phyloP scores from a whole-genome alignment of 2,888 invertebrate genomes.

The Geotrupes spiniger region DNA sequence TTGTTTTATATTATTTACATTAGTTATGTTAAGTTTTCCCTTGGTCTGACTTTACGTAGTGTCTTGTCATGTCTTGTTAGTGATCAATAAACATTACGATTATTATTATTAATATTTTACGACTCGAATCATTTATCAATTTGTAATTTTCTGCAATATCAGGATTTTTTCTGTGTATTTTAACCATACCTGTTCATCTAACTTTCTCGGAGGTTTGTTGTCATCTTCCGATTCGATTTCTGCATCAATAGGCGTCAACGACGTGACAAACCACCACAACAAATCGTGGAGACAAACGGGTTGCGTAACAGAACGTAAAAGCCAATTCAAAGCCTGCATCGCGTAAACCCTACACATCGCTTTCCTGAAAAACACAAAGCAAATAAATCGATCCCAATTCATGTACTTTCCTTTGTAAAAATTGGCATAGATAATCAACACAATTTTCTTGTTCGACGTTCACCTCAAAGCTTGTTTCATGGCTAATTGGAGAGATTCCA shows the following conservation, averaged over 20 bases:
- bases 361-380: conserved; percentile 66
- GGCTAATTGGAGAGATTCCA: conserved; percentile 77
- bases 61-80: too few relatives aligned
- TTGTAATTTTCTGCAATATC: too few relatives aligned
- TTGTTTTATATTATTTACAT: too few relatives aligned
- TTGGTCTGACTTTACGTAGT: too few relatives aligned
- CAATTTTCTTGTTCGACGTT: too few relatives aligned
- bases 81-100: too few relatives aligned
- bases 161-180: too few relatives aligned
- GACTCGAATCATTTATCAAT: too few relatives aligned
- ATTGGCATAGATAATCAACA: too few relatives aligned
- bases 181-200: conserved; percentile 43
- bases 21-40: background rate
- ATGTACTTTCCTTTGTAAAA: conserved; percentile 52
- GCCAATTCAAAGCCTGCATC: conserved; percentile 94
- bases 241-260: conserved; percentile 62
- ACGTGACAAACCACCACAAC: conserved; percentile 94
- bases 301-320: conserved; percentile 87
- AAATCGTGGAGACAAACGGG: conserved; percentile 90
- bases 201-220: conserved; percentile 48
- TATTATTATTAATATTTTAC: too few relatives aligned
- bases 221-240: conserved; percentile 58
- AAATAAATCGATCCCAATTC: too few relatives aligned
- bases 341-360: conserved; percentile 82
- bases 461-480: conserved; percentile 83